A percentile compares a stretch with the other conserved stretches of the same genome.
Conservation (phyloP, 1,140 invertebrate species). For the Rhopalosiphum padi region DNA sequence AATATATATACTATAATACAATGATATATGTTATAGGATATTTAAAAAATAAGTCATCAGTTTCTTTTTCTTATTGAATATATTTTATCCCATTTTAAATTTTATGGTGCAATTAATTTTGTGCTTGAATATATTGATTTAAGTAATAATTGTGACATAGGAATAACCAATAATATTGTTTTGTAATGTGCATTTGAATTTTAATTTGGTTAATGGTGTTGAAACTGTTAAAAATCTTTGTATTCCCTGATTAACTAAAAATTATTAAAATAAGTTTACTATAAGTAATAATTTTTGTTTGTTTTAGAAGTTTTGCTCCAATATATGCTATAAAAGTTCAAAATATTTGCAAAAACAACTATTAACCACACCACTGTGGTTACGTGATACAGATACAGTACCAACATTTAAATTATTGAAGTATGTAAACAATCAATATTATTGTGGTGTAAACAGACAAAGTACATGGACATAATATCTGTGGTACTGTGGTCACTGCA, state of each 20-base stretch:
- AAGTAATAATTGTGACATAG: neutral
- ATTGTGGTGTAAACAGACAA: neutral
- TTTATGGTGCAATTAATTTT: neutral
- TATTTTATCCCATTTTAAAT: neutral
- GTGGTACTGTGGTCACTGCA: neutral
- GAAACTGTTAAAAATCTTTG: neutral
- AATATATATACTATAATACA: neutral
- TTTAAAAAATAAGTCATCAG: too few species aligned
- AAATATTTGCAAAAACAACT: slow-evolving; percentile 81
- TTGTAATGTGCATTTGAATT: neutral
- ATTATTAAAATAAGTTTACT: neutral
- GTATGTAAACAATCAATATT: neutral
- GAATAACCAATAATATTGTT: neutral
- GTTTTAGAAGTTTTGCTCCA: slow-evolving; percentile 80
- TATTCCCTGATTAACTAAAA: neutral
- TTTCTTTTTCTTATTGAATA: neutral
- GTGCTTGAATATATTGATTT: neutral
- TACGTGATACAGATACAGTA: slow-evolving; percentile 74
- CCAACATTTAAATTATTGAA: slow-evolving; percentile 67
- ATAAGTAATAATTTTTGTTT: slow-evolving; percentile 15
- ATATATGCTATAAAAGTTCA: slow-evolving; percentile 79
- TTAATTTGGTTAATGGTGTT: neutral
- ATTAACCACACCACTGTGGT: slow-evolving; percentile 81
- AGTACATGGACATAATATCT: neutral
- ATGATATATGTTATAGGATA: neutral